Evolutionary conservation across 2,797 vertebrate genomes (phyloP).

Genomic region (Pangasius larnaudii): DNA sequence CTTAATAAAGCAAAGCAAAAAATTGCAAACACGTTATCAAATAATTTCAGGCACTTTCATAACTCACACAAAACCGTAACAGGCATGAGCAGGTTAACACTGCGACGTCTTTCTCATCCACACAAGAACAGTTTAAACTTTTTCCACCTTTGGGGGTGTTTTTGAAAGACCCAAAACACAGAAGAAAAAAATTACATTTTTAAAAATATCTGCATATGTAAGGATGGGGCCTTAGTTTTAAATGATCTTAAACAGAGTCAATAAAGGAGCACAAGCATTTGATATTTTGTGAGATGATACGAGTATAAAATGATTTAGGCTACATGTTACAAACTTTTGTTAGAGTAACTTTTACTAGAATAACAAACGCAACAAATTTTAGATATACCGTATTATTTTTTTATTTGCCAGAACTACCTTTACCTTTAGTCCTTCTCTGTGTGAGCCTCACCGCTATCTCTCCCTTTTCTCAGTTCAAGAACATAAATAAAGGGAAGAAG

Average conservation of each 20-base stretch:
- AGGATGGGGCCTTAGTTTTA: neutral
- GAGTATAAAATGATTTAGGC: neutral
- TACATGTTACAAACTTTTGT: neutral
- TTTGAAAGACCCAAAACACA: neutral
- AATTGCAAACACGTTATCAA: neutral
- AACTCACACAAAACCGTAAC: neutral
- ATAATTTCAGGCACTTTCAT: neutral
- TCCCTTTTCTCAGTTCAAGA: slow-evolving; percentile 81
- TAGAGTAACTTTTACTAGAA: neutral
- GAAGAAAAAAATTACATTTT: neutral
- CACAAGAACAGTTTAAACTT: neutral
- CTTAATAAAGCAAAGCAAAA: neutral
- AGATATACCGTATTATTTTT: neutral
- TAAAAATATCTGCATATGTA: neutral
- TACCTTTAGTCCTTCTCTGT: neutral
- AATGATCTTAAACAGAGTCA: neutral
- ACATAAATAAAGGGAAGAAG: slow-evolving; percentile 90
- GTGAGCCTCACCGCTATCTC: neutral
- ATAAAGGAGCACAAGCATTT: neutral
- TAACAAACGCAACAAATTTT: neutral
- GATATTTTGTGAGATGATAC: neutral
- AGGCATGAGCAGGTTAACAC: neutral
- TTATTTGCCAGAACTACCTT: neutral
- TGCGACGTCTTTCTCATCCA: neutral
- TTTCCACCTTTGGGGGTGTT: neutral